Conservation (phyloP, 1,140 invertebrate species). For the Gonioctena quinquepunctata region DNA sequence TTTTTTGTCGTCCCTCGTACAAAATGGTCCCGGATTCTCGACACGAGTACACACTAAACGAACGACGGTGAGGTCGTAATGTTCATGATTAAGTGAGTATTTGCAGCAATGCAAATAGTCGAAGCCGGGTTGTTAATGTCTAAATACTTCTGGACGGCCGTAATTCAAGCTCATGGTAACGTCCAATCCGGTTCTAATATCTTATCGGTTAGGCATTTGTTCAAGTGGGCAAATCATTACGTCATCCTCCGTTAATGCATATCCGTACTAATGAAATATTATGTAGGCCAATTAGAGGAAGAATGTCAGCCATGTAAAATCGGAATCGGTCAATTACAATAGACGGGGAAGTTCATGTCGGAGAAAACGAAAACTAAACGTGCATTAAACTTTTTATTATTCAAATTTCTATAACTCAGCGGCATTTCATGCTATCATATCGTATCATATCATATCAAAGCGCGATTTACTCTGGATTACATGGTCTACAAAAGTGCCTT, state of each 20-base stretch:
- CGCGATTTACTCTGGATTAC: too few species aligned
- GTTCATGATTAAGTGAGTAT: slow-evolving; percentile 7
- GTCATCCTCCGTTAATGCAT: background rate
- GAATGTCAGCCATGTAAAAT: background rate
- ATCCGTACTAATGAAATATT: background rate
- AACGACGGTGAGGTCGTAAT: background rate
- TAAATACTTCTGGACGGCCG: background rate
- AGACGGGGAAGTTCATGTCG: too few species aligned
- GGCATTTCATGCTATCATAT: too few species aligned
- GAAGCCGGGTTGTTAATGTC: slow-evolving; percentile 5
- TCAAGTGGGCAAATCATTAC: slow-evolving; percentile 4
- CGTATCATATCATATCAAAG: too few species aligned
- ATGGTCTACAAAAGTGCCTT: too few species aligned
- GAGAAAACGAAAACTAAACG: too few species aligned
- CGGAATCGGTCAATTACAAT: background rate
- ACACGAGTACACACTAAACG: background rate
- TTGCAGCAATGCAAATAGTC: background rate
- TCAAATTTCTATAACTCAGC: too few species aligned
- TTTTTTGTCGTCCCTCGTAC: background rate
- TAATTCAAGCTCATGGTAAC: background rate
- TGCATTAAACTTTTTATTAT: too few species aligned
- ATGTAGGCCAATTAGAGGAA: background rate
- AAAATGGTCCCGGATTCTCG: background rate
- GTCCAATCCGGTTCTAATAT: background rate
- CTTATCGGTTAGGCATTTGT: background rate